Percentiles rank a stretch among this genome's conserved stretches.
phyloP scores from a whole-genome alignment of 1,140 invertebrate genomes.

The Neoseiulus cucumeris region DNA sequence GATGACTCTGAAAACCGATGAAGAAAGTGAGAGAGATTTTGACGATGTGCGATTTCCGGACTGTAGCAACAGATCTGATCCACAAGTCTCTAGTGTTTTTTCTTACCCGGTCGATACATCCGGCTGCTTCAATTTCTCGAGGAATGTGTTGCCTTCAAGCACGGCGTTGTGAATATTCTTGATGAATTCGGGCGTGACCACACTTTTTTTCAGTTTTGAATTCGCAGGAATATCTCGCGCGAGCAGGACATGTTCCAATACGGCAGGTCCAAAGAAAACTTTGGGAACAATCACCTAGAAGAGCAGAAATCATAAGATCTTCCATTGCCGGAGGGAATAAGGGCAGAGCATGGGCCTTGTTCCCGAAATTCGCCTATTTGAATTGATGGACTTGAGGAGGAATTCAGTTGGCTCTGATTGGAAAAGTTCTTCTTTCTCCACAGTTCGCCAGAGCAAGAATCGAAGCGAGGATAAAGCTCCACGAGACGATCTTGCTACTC shows the following conservation, averaged over 20 bases:
- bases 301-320: no score
- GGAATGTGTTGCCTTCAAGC: not conserved
- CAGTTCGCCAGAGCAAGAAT: no score
- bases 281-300: constrained; percentile 33
- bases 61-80: not conserved
- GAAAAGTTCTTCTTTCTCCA: no score
- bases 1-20: constrained; percentile 38
- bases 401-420: no score
- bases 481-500: no score
- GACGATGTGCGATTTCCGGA: not conserved
- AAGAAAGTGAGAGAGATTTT: not conserved
- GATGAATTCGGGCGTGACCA: constrained; percentile 43
- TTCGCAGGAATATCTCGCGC: constrained; percentile 43
- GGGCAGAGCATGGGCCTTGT: no score
- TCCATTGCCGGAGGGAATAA: no score
- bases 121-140: not conserved
- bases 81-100: not conserved
- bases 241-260: constrained; percentile 71
- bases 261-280: constrained; percentile 49
- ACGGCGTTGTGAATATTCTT: constrained; percentile 17
- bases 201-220: constrained; percentile 25
- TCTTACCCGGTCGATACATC: not conserved
- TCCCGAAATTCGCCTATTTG: no score
- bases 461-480: no score
- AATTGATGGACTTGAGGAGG: no score